Conservation (phyloP, 1,140 invertebrate species). For the Berghia stephanieae region DNA sequence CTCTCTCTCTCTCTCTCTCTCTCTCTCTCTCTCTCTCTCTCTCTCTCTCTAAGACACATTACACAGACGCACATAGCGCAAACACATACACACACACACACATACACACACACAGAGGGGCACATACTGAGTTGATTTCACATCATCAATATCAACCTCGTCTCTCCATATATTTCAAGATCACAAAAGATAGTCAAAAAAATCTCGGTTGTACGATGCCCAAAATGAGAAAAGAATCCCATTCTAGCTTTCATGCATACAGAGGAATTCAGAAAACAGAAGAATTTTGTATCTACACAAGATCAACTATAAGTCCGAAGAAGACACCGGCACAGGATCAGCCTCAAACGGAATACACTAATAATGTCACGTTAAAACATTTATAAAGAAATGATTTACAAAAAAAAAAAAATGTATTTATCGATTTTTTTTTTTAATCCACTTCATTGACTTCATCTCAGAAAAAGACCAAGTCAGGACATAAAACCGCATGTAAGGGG, state of each 20-base stretch:
- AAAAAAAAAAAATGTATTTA: no score
- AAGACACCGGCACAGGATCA: no score
- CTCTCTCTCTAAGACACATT: not conserved
- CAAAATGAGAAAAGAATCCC: not conserved
- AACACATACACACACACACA: not conserved
- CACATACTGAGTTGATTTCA: no score
- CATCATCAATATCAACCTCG: not conserved
- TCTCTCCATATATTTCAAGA: not conserved
- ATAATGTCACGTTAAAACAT: no score
- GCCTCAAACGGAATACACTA: no score
- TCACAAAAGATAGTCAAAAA: not conserved
- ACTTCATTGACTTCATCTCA: no score
- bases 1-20: conserved; percentile 1
- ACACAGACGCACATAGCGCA: not conserved
- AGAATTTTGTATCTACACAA: no score
- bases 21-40: conserved; percentile 11
- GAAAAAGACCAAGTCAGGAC: no score
- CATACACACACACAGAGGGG: not conserved
- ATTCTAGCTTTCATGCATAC: not conserved
- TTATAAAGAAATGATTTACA: no score
- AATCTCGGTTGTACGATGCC: not conserved
- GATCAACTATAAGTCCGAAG: no score
- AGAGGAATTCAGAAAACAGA: not conserved
- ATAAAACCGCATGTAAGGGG: no score
- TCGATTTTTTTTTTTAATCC: no score